Evolutionary conservation across 2,888 invertebrate genomes (phyloP).

Genomic region (Drosophila mimica): DNA sequence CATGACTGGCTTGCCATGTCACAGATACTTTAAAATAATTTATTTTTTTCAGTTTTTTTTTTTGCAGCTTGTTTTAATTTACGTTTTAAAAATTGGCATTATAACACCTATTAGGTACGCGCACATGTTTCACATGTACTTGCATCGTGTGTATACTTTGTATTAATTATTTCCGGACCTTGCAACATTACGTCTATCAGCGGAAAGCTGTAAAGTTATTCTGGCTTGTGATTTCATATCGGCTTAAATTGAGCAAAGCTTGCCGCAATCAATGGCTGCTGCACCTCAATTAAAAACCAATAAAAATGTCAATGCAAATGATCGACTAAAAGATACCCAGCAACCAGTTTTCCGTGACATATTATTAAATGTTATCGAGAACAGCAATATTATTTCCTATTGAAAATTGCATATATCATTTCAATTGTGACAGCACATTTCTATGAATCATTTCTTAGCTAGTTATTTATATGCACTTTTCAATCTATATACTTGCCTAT

Average conservation of each 20-base stretch:
- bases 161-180: conserved; percentile 12
- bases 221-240: conserved; percentile 15
- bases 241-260: conserved; percentile 72
- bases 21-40: conserved; percentile 15
- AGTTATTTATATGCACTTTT: not conserved
- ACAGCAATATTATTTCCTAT: not conserved
- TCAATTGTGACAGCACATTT: not conserved
- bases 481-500: not conserved
- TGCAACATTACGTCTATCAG: conserved; percentile 31
- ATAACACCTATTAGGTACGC: not conserved
- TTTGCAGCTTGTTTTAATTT: not conserved
- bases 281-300: conserved; percentile 67
- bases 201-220: conserved; percentile 11
- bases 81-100: conserved; percentile 3
- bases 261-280: conserved; percentile 67
- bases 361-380: not conserved
- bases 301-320: conserved; percentile 8
- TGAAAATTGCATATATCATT: not conserved
- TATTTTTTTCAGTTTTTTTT: conserved; percentile 2
- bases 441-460: not conserved
- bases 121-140: not conserved
- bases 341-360: not conserved
- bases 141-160: conserved; percentile 7
- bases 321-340: conserved; percentile 4
- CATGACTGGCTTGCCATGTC: not conserved